Base-by-base conservation (phyloP, 1,140 invertebrate genomes). In the Lepidurus couesii region DNA sequence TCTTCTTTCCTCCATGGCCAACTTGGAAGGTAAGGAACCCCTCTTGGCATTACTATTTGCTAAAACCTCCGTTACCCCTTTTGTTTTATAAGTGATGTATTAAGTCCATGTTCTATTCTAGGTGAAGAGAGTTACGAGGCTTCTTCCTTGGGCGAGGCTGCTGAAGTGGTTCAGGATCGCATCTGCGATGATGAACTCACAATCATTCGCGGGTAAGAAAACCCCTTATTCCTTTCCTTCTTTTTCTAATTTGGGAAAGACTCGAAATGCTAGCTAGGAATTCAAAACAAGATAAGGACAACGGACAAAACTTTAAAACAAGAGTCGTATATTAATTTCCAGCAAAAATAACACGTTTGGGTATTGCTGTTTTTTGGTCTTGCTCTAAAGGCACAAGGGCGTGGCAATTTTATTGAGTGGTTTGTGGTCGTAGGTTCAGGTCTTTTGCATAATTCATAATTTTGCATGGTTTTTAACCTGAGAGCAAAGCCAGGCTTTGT, bases 171-270 rank as follows among this genome's bases (percentile, higher is more conserved):
- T 0, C 96, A 99, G 85, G 97, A 99, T 84, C 89, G 92, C 81
- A 92, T 99, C 80, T 98, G 95, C 86, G 98, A 99, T 85, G 97
- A 99, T 86, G 97, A 99, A 86, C 89, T 99, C 0, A 96, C 99
- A 82, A 87, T 99, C 34, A 95, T 99, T 82, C 98, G 98, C 88
- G 93, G 93, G 92, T 96, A 85, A 85, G 84, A 65, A 16, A 65
- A 65, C 10, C 16, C 7, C 13, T 7, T 53, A n/a, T 45, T 34
- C 13, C 80, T 42, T 76, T 21, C 16, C 24, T 76, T 42, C 75
- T 47, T 75, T n/a, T 76, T 13, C n/a, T 42, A 7, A 16, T 42
- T 75, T 16, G 74, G 8, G 34, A 34, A 34, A 4, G 34, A 34
- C 34, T 34, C 34, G 34, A 34, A 34, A 34, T 3, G 34, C 34